phyloP scores from a whole-genome alignment of 2,113 vertebrate species.

The Delphinus delphis region DNA sequence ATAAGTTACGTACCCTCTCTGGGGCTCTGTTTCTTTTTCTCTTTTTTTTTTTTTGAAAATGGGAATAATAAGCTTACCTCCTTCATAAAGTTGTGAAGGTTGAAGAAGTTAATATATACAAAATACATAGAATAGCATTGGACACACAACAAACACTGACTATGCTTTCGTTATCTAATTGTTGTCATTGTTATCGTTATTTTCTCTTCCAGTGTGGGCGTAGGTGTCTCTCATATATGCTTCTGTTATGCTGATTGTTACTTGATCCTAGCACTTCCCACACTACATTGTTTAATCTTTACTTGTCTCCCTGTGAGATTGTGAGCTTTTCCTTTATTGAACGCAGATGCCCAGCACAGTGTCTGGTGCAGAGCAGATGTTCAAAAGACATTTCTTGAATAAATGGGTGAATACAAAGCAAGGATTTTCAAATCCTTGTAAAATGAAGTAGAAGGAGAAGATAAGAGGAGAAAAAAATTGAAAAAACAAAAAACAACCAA shows the following conservation, averaged over 20 bases:
- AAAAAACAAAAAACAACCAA: not conserved
- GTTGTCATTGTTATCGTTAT: not conserved
- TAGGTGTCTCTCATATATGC: not conserved
- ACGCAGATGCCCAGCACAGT: not conserved
- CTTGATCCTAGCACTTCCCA: not conserved
- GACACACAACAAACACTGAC: not conserved
- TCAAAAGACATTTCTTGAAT: not conserved
- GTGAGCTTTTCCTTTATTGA: not conserved
- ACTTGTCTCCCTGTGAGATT: not conserved
- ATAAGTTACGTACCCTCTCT: too few relatives aligned
- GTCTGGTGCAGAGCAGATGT: not conserved
- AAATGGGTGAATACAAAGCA: not conserved
- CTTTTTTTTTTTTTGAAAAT: not conserved
- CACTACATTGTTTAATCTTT: not conserved
- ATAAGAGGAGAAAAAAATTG: not conserved
- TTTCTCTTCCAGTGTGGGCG: not conserved
- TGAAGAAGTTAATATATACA: not conserved
- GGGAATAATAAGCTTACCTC: not conserved
- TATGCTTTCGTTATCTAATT: not conserved
- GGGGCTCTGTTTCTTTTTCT: too few relatives aligned
- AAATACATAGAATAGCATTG: not conserved
- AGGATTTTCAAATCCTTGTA: not conserved
- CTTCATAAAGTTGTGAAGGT: not conserved
- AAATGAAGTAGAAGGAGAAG: not conserved
- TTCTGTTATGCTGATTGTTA: not conserved